phyloP scores from a whole-genome alignment of 2,113 vertebrate genomes.

The Collichthys lucidus region DNA sequence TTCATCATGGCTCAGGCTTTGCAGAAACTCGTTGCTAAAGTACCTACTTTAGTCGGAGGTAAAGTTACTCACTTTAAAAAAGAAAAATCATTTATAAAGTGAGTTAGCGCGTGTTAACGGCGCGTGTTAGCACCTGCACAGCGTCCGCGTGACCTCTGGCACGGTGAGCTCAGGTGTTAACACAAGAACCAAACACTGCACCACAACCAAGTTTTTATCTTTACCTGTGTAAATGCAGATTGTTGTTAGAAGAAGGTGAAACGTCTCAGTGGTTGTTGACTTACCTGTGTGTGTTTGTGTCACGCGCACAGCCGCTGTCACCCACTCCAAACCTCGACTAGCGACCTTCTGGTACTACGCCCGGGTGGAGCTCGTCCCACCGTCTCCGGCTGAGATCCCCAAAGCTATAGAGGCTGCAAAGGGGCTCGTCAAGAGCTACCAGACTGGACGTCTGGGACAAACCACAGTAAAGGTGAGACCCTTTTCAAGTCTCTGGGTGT shows the following conservation, averaged over 20 bases:
- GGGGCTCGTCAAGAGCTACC: constrained; percentile 82
- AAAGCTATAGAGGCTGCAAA: constrained; percentile 87
- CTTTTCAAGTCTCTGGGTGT: neutral
- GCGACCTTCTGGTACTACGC: constrained; percentile 93
- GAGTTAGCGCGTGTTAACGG: fast-evolving
- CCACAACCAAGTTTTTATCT: neutral
- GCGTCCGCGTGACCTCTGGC: constrained; percentile 34
- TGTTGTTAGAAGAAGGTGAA: no score
- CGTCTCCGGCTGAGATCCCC: constrained; percentile 89
- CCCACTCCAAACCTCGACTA: constrained; percentile 89
- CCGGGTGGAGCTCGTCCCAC: constrained; percentile 91
- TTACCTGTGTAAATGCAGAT: no score
- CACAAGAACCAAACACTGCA: neutral
- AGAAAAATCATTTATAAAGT: neutral
- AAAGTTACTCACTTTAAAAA: constrained; percentile 61
- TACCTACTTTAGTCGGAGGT: constrained; percentile 86
- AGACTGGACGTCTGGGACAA: constrained; percentile 86
- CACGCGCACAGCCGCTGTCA: constrained; percentile 84
- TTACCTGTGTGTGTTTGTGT: neutral
- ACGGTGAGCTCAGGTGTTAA: neutral
- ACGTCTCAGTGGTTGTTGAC: neutral
- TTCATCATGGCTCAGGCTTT: constrained; percentile 84
- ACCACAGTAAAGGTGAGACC: constrained; percentile 88
- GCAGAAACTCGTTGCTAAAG: constrained; percentile 83
- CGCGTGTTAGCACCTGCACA: neutral